Evolutionary conservation across 2,113 vertebrate species (phyloP).

Genomic region (Corythoichthys intestinalis): DNA sequence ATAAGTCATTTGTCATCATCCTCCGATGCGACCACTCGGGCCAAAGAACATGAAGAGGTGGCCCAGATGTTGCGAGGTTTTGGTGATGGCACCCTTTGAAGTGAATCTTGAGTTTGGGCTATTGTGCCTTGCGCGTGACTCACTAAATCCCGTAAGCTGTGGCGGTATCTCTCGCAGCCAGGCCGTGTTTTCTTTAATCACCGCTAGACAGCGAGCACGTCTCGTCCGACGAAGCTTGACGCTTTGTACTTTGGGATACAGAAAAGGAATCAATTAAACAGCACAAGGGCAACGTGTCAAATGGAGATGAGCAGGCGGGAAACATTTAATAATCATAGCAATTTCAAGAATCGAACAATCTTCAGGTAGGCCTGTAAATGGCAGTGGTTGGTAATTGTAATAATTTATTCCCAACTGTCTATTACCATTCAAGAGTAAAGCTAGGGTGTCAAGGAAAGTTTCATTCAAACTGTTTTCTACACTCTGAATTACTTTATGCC

Average conservation of each 20-base stretch:
- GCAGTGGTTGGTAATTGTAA: not conserved
- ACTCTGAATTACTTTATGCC: too few relatives aligned
- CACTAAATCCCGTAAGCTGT: constrained; percentile 66
- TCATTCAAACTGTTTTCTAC: too few relatives aligned
- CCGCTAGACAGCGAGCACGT: constrained; percentile 58
- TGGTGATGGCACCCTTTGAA: constrained; percentile 56
- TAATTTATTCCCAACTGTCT: not conserved
- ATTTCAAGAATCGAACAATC: constrained; percentile 20
- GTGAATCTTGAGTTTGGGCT: constrained; percentile 42
- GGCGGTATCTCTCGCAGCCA: constrained; percentile 68
- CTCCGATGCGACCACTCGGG: constrained; percentile 14
- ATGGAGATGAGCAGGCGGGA: constrained; percentile 7
- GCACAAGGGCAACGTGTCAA: constrained; percentile 28
- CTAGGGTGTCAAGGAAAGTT: too few relatives aligned
- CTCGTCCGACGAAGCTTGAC: constrained; percentile 53
- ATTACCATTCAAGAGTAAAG: not conserved
- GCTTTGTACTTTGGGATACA: constrained; percentile 52
- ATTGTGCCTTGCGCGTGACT: constrained; percentile 46
- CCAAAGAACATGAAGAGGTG: constrained; percentile 27
- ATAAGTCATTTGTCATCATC: constrained; percentile 34
- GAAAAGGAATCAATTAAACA: constrained; percentile 60
- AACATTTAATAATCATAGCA: constrained; percentile 11
- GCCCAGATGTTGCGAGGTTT: constrained; percentile 47
- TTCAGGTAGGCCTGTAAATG: not conserved
- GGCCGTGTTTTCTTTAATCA: constrained; percentile 65